Percentiles rank a stretch among this genome's conserved stretches.
These are phyloP conservation scores for Actias luna DNA, from an alignment of 2,888 invertebrate genomes.

Conservation along the genomic window DNA sequence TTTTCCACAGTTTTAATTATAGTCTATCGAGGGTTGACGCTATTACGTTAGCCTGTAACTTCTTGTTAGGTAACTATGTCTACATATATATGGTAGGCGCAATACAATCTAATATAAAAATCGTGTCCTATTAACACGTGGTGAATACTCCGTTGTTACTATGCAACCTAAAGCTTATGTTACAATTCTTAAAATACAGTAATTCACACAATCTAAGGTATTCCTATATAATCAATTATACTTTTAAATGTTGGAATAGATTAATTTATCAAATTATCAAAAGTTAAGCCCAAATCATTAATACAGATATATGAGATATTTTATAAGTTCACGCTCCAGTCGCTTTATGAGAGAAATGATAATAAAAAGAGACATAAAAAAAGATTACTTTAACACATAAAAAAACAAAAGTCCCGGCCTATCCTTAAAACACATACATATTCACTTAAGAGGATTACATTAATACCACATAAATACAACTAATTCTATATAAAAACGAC, in stretches of 20 bases:
- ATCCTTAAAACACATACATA: constrained; percentile 21
- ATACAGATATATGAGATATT: constrained; percentile 1
- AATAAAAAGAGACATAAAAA: background rate
- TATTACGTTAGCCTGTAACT: too few species aligned
- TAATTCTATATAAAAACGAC: constrained; percentile 30
- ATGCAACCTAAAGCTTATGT: background rate
- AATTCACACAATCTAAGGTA: background rate
- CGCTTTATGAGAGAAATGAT: background rate
- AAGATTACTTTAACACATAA: background rate
- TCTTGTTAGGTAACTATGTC: too few species aligned
- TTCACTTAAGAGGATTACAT: constrained; percentile 48
- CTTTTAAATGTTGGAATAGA: background rate
- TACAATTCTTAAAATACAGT: background rate
- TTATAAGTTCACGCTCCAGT: background rate
- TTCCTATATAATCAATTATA: background rate
- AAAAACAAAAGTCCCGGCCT: background rate
- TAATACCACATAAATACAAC: constrained; percentile 46
- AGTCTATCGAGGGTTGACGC: too few species aligned
- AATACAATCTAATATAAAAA: too few species aligned
- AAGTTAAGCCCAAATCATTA: background rate
- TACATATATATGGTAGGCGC: too few species aligned
- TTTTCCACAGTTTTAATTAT: too few species aligned
- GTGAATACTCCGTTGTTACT: background rate
- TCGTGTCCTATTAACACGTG: too few species aligned
- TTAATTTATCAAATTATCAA: too few species aligned